Conservation (phyloP, 2,113 vertebrate genomes). For the Scalopus aquaticus region DNA sequence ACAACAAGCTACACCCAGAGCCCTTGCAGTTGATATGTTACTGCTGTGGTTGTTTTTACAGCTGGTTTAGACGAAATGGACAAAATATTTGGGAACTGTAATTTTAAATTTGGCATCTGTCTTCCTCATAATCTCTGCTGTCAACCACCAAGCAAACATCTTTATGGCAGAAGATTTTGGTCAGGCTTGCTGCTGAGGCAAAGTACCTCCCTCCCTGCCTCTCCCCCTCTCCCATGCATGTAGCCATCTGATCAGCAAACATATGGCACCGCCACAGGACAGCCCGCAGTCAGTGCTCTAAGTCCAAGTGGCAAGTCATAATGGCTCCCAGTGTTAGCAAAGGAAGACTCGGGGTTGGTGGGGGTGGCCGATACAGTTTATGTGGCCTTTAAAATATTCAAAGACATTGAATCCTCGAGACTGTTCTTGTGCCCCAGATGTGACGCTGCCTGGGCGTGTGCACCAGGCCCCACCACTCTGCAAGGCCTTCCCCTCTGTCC, state of each 20-base stretch:
- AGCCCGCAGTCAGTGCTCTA: fast-evolving
- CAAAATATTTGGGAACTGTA: background rate
- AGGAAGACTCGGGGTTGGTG: background rate
- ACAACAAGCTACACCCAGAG: background rate
- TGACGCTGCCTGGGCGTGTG: background rate
- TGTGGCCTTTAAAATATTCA: background rate
- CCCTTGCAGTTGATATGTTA: background rate
- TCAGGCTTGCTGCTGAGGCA: background rate
- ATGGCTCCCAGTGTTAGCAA: background rate
- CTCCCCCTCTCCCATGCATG: background rate
- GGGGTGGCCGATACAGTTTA: background rate
- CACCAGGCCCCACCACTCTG: background rate
- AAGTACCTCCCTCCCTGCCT: background rate
- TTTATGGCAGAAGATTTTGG: background rate
- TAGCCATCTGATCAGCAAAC: background rate
- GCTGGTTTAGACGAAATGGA: background rate
- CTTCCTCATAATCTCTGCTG: background rate
- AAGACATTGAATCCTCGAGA: background rate
- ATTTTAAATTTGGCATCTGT: background rate
- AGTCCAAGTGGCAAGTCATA: background rate
- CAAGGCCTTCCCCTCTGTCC: no score
- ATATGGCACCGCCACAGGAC: background rate
- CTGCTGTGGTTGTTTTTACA: background rate
- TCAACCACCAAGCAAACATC: no score
- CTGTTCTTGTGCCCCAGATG: background rate